Percentiles rank a stretch among this genome's conserved stretches.
Conservation (phyloP, 2,888 invertebrate genomes). For the Heliothis peltigera region DNA sequence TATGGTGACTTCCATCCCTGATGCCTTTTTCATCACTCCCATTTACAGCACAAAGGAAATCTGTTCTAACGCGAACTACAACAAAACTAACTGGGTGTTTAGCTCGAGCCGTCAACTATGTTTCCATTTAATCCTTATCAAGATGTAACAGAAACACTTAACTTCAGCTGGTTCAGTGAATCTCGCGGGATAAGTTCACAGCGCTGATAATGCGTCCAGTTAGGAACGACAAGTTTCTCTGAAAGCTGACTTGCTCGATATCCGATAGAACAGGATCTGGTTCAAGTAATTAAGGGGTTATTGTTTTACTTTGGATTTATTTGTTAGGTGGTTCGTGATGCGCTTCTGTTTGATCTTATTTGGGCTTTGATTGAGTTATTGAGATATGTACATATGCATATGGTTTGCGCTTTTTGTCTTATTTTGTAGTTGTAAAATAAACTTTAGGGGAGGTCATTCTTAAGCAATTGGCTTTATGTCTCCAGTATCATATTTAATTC, state of each 20-base stretch:
- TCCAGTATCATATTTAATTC: too few species aligned
- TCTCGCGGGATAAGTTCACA: slow-evolving; percentile 49
- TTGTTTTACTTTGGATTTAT: slow-evolving; percentile 14
- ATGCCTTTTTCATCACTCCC: not conserved
- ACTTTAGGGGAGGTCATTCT: too few species aligned
- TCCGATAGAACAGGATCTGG: slow-evolving; percentile 35
- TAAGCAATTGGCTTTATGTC: too few species aligned
- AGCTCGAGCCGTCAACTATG: slow-evolving; percentile 33
- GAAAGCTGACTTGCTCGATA: slow-evolving; percentile 26
- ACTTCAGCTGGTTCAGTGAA: slow-evolving; percentile 44
- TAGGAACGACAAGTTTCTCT: slow-evolving; percentile 44
- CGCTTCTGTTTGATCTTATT: not conserved
- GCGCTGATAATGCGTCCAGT: slow-evolving; percentile 52
- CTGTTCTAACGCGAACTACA: not conserved
- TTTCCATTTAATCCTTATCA: slow-evolving; percentile 50
- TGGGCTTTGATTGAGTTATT: not conserved
- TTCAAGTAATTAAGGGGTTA: slow-evolving; percentile 33
- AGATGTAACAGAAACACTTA: slow-evolving; percentile 45
- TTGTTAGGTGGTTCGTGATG: not conserved
- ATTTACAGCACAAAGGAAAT: slow-evolving; percentile 16
- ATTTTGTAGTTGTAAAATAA: too few species aligned
- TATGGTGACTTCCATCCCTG: not conserved
- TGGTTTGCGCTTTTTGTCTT: not conserved
- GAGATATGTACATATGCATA: not conserved
- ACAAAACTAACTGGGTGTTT: slow-evolving; percentile 23